phyloP scores from a whole-genome alignment of 2,888 invertebrate genomes.

The Volucella zonaria region DNA sequence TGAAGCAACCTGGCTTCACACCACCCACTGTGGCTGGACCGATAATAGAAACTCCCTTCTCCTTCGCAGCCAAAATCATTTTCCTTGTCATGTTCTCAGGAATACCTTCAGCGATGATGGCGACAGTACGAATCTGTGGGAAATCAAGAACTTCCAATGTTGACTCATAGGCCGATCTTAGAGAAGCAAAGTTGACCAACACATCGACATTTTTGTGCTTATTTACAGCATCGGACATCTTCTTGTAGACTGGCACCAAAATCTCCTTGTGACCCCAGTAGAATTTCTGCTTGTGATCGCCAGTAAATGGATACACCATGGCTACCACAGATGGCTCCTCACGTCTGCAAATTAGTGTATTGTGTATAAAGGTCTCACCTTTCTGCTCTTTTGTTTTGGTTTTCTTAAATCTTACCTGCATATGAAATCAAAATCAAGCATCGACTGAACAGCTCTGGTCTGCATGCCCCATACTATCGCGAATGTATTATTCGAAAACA shows the following conservation, averaged over 20 bases:
- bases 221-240: constrained; percentile 97
- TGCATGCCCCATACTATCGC: constrained; percentile 99
- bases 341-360: constrained; percentile 89
- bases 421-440: constrained; percentile 83
- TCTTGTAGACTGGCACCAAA: constrained; percentile 96
- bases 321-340: constrained; percentile 97
- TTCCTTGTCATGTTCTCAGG: constrained; percentile 99
- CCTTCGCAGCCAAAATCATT: constrained; percentile 91
- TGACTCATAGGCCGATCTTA: constrained; percentile 98
- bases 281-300: constrained; percentile 99
- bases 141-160: constrained; percentile 96
- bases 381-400: background rate
- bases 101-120: constrained; percentile 99
- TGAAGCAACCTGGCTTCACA: constrained; percentile 99
- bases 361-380: constrained; percentile 4
- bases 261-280: constrained; percentile 99
- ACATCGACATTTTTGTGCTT: constrained; percentile 98
- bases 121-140: constrained; percentile 96
- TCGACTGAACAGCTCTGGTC: constrained; percentile 93
- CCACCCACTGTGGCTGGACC: constrained; percentile 98
- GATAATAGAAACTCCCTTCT: constrained; percentile 93
- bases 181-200: constrained; percentile 97
- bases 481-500: constrained; percentile 93
- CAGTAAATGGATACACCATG: constrained; percentile 98
- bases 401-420: constrained; percentile 79